Evolutionary conservation across 2,797 vertebrate genomes (phyloP), one percentile per base, ranked within the genome.

Genomic region (Typhlichthys subterraneus): DNA sequence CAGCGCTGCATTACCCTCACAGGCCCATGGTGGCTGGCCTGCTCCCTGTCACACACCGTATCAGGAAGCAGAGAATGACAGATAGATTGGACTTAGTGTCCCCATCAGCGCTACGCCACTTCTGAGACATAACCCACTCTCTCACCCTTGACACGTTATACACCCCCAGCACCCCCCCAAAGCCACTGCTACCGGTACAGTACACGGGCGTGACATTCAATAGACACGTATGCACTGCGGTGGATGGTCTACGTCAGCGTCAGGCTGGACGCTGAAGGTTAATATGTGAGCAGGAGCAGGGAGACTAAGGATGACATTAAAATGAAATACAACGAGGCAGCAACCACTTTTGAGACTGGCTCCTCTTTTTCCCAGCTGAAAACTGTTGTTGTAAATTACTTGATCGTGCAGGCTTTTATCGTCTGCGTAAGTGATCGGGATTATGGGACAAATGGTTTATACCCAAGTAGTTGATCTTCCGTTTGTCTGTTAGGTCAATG

Each of bases 1-100:
- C 87, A 81, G 88, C 85, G 92, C 89, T 91, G 92, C 94, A 93
- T 96, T 95, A 94, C 92, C 92, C 91, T 93, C 72, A 63, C 87
- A 91, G 91, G 91, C 84, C 88, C 84, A 83, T 83, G 77, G 91
- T 92, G 93, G 91, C 90, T 49, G 80, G 82, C 83, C 94, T 96
- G 94, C 83, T 86, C 80, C 86, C 82, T 89, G 80, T 95, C 92
- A 94, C 50, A 61, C 78, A 80, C 23, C 23, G 72, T 80, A 85
- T 86, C 91, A 90, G 92, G 92, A 94, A 93, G 84, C 88, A 76
- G 83, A 78, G 89, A 88, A 88, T 92, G 94, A 94, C 93, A 95
- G 91, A 91, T 88, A 93, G 93, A 94, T 94, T 94, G 92, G 89
- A 80, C 83, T 70, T 86, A 84, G 82, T 90, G 91, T 12, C 4